Base-by-base conservation (phyloP, 1,140 invertebrate species). In the Penaeus vannamei region DNA sequence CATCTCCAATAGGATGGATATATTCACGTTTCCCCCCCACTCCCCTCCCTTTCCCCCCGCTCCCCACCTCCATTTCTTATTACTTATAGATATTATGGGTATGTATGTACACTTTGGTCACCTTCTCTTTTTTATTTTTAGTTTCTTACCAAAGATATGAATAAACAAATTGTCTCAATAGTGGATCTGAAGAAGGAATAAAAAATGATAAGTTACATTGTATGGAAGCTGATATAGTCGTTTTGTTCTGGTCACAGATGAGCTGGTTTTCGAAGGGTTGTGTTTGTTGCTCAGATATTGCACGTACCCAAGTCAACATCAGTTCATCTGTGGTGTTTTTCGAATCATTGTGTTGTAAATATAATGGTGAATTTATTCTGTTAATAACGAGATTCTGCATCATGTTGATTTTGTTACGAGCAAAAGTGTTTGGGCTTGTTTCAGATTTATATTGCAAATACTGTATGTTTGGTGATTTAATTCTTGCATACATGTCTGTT, bases 151-250 rank as follows among this genome's bases (percentile, higher is more conserved):
- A 85, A 77, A 77, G 66, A 72, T 85, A 32, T 84, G 36, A 84
- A 32, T 84, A 84, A 84, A 42, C 36, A 29, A 84, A 84, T 46
- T 36, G 62, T 84, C 83, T 84, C 62, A 69, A 84, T 69, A 69
- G 72, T 76, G 29, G 83, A 84, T 84, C 83, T 84, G 83, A 84
- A 84, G 61, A 84, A 81, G 26, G 46, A 29, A 64, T 69, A 84
- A 64, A 84, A 69, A 29, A 64, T 84, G 66, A 64, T 66, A 66
- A 84, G 62, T 84, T 84, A 84, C 29, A 84, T 46, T 53, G 20
- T 26, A 84, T 84, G 83, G 62, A 84, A 84, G 83, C 83, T 84
- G 83, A 84, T 84, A 12, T 84, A 84, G 83, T 84, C 61, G 12
- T 29, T 23, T 32, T 26, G 46, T 29, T 64, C 14, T 7, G 26